These are phyloP conservation scores for Sarcophaga peregrina DNA, from an alignment of 1,140 invertebrate genomes.

Conservation along the genomic window DNA sequence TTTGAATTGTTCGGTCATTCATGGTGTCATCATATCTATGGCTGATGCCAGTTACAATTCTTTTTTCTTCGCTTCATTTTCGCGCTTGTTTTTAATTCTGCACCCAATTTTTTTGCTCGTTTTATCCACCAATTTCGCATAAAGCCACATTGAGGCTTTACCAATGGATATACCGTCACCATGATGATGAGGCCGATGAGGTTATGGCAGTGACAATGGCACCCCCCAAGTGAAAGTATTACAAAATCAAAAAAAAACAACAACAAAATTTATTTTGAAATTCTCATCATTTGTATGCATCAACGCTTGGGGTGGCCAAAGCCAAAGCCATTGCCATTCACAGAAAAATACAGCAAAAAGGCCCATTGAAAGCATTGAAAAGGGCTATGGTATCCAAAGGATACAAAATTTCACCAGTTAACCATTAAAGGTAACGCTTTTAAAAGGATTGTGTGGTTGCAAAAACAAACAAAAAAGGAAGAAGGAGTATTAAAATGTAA, in stretches of 20 bases:
- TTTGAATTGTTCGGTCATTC: constrained; percentile 7
- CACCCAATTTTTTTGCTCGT: background rate
- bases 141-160: constrained; percentile 30
- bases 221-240: no score
- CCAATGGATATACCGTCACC: background rate
- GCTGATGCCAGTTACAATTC: constrained; percentile 29
- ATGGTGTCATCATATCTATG: constrained; percentile 18
- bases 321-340: background rate
- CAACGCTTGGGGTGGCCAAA: constrained; percentile 9
- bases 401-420: background rate
- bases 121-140: background rate
- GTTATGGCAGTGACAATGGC: background rate
- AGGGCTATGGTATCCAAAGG: no score
- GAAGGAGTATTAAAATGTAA: background rate
- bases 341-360: background rate
- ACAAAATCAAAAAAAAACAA: no score
- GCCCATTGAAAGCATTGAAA: no score
- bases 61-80: background rate
- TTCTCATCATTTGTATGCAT: constrained; percentile 26
- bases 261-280: constrained; percentile 11
- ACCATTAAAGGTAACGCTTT: constrained; percentile 5
- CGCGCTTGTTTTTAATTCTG: background rate
- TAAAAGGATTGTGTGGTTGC: background rate
- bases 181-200: background rate
- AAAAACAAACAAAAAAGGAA: background rate